Evolutionary conservation across 2,113 vertebrate species (phyloP), one percentile per base, ranked within the genome.

Genomic region (Salminus brasiliensis): DNA sequence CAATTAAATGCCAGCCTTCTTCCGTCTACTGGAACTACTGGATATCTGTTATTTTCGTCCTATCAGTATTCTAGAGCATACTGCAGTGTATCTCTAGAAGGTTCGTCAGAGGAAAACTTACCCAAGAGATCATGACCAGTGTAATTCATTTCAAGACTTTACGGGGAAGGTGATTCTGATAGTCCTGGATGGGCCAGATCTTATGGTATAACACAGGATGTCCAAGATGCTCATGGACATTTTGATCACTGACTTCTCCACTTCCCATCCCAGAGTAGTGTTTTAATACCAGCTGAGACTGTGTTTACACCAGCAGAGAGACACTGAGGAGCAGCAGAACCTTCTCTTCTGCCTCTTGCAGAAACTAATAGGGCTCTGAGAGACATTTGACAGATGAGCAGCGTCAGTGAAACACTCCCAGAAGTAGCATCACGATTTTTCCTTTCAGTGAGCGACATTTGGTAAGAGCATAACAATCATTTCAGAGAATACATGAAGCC

Each of bases 321-420:
- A 57, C 16, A 36, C 45, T 59, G 74, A 76, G 21, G 27, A 29
- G 65, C 27, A 43, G 25, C 49, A 69, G 25, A 77, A 43, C 75
- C 25, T 68, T 4, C 36, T 68, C 39, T 41, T 70, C 70, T 4
- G 47, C 74, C 27, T 41, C 63, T 23, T 57, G 75, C 63, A 67
- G 47, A 68, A 53, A 77, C 34, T 68, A 77, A 77, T 68, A 77
- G 23, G 74, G 63, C 74, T 68, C 74, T 57, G 23, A 57, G 75
- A 77, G 75, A 77, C 49, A 6, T 68, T 12, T 68, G 63, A 77
- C 23, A 57, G 23, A 45, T 25, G 23, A 55, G 52, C 34, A 69
- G 65, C 75, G 45, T 41, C 53, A 39, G 23, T 59, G 52, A 77
- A 77, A 77, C 4, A 57, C 63, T 59, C 74, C 47, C 49, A 32